A percentile compares a stretch with the other conserved stretches of the same genome.
Conservation (phyloP, 2,888 invertebrate genomes). For the Troides oblongomaculatus region DNA sequence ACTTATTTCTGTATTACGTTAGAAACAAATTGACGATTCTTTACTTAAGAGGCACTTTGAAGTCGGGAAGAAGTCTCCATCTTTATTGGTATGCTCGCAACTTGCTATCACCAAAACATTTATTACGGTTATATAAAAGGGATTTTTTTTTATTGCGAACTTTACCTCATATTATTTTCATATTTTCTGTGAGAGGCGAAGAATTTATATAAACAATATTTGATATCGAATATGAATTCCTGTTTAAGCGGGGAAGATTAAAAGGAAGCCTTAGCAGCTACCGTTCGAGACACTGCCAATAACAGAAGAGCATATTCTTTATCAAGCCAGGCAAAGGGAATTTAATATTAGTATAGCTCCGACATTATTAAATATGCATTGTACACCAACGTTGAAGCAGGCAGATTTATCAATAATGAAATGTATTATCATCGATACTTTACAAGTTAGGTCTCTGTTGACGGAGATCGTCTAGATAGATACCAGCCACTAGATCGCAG, state of each 20-base stretch:
- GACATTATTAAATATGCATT: neutral
- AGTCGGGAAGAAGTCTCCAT: neutral
- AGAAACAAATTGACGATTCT: neutral
- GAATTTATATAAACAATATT: slow-evolving; percentile 23
- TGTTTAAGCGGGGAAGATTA: slow-evolving; percentile 35
- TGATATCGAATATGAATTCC: slow-evolving; percentile 27
- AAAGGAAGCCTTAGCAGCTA: slow-evolving; percentile 35
- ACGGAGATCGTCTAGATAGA: too few relatives aligned
- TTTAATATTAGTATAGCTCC: slow-evolving; percentile 36
- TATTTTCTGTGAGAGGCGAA: slow-evolving; percentile 6
- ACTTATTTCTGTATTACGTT: neutral
- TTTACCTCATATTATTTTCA: neutral
- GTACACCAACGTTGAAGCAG: neutral
- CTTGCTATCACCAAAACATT: neutral
- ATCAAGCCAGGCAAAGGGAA: slow-evolving; percentile 32
- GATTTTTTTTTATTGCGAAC: neutral
- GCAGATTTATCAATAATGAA: too few relatives aligned
- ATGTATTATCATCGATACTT: too few relatives aligned
- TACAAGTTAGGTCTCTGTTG: too few relatives aligned
- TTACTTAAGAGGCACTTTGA: neutral
- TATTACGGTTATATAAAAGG: neutral
- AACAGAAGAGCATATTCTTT: slow-evolving; percentile 35
- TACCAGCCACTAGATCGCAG: too few relatives aligned
- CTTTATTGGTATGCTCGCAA: neutral
- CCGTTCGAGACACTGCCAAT: slow-evolving; percentile 34